Base-by-base conservation (phyloP, 2,113 vertebrate genomes). In the Phaethon lepturus region DNA sequence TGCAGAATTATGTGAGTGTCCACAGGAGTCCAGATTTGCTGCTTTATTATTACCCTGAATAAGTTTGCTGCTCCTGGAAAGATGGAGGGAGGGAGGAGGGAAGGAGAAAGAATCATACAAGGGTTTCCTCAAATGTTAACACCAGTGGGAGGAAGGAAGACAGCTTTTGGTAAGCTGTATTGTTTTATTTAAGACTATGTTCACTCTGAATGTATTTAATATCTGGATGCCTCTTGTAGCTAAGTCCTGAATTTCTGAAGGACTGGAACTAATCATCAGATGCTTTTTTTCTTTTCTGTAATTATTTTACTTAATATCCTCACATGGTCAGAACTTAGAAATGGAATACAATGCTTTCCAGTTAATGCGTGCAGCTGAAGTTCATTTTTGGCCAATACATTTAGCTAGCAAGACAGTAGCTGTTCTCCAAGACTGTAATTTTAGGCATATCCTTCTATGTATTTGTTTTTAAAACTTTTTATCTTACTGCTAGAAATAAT, bases 1-100 rank as follows among this genome's bases (percentile, higher is more conserved):
- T 98, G 97, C 99, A 99, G 96, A 99, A 99, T 98, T 99, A 99
- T 72, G 99, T 99, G 98, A 99, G 99, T 99, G 55, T 91, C 80
- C 62, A 16, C 35, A 58, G 4, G 35, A 75, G 26, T 92, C 50
- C 42, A 45, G 23, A 80, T 71, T 60, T 93, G 28, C 44, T 87
- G 13, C 45, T 86, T 81, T 35, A 17, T 76, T 91, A 29, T 42
- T 92, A 42, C 13, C 19, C 4, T 19, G 16, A 84, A 53, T 75
- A 28, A 82, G 62, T 16, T 40, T 94, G 29, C n/a, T 82, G 44
- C 38, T 82, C 31, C n/a, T 85, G n/a, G 38, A 86, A 88, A 75
- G 38, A 11, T 45, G 42, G 28, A 71, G 13, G 45, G 66, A 77
- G 35, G 45, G 13, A 78, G 15, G 19, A 78, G 16, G 17, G 53